phyloP scores from a whole-genome alignment of 2,888 invertebrate species.

The Cynaeus angustus region DNA sequence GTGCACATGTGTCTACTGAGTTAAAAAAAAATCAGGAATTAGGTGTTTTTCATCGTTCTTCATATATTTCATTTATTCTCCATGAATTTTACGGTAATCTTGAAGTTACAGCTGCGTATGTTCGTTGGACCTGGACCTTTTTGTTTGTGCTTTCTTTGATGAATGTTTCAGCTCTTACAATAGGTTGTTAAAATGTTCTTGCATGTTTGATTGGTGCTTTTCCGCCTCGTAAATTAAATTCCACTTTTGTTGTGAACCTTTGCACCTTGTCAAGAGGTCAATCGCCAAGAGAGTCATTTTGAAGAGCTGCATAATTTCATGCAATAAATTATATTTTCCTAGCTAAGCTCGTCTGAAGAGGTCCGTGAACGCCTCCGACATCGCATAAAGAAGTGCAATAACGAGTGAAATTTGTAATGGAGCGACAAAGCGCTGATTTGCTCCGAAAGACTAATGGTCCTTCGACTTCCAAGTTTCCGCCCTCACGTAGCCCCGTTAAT shows the following conservation, averaged over 20 bases:
- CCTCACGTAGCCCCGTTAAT: constrained; percentile 69
- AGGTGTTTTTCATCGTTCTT: too few species aligned
- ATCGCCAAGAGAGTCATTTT: not conserved
- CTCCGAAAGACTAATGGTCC: constrained; percentile 69
- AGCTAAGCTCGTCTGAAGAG: not conserved
- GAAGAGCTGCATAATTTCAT: constrained; percentile 1
- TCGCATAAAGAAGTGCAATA: constrained; percentile 52
- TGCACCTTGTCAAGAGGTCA: constrained; percentile 6
- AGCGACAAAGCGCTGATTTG: constrained; percentile 70
- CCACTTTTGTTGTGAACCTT: not conserved
- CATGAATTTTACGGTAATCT: too few species aligned
- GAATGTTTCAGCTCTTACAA: too few species aligned
- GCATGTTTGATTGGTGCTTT: not conserved
- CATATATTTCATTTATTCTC: too few species aligned
- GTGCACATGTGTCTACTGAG: too few species aligned
- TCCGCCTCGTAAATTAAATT: not conserved
- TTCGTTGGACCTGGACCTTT: too few species aligned
- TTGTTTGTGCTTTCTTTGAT: too few species aligned
- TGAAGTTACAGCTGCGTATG: too few species aligned
- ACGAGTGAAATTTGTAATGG: constrained; percentile 64
- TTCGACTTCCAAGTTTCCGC: constrained; percentile 69
- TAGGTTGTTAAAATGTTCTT: too few species aligned
- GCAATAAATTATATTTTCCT: constrained; percentile 1
- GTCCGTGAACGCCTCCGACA: constrained; percentile 2
- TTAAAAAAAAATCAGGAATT: too few species aligned